Conservation (phyloP, 2,113 vertebrate genomes). For the Psittacula cyanocephala region DNA sequence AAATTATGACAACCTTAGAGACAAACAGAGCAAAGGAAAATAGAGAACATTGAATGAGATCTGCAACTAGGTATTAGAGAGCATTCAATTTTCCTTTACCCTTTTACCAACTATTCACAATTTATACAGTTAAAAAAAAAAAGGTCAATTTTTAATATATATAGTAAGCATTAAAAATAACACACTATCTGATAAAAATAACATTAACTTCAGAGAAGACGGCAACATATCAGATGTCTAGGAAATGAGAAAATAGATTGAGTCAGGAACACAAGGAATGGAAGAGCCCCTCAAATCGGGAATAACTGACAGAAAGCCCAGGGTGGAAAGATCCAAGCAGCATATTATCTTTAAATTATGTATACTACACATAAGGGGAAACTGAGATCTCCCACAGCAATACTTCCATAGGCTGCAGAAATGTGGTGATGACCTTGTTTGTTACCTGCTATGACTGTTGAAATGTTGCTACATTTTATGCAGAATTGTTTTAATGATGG, state of each 20-base stretch:
- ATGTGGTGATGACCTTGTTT: background rate
- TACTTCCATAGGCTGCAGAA: background rate
- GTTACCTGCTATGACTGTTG: background rate
- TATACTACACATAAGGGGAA: background rate
- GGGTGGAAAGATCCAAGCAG: background rate
- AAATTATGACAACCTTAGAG: background rate
- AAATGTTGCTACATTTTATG: background rate
- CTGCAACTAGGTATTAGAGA: background rate
- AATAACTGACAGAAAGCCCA: background rate
- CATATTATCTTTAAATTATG: background rate
- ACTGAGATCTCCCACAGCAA: background rate
- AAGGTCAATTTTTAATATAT: background rate
- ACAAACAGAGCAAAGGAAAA: background rate
- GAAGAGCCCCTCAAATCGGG: background rate
- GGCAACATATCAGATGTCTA: background rate
- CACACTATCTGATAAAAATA: background rate
- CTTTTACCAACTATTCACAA: background rate
- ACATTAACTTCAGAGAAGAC: background rate
- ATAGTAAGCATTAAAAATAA: background rate
- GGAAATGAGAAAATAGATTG: background rate
- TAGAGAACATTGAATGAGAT: background rate
- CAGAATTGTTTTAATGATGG: background rate
- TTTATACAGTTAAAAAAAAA: background rate
- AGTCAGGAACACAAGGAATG: background rate
- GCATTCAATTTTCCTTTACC: background rate